Conservation (phyloP, 2,113 vertebrate species). For the Nannobrachium achirus region DNA sequence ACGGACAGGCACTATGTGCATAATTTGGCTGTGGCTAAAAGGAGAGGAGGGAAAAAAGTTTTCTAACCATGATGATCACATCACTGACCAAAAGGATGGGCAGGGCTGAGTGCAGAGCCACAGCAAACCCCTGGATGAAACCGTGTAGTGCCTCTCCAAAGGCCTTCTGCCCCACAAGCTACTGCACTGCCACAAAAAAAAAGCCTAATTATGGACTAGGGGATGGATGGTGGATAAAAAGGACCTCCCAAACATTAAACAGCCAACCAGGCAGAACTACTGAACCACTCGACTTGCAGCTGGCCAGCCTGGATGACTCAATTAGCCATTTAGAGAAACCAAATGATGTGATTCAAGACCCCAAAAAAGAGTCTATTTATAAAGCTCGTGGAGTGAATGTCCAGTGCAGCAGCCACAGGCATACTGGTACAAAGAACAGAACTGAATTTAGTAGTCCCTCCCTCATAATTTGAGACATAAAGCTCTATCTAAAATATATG, state of each 20-base stretch:
- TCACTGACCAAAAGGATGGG: constrained; percentile 55
- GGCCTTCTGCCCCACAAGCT: constrained; percentile 47
- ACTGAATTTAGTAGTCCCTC: constrained; percentile 56
- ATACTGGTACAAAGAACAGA: constrained; percentile 24
- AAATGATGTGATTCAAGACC: constrained; percentile 50
- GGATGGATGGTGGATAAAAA: constrained; percentile 52
- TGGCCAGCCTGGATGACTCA: constrained; percentile 52
- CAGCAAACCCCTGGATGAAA: constrained; percentile 36
- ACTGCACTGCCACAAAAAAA: constrained; percentile 56
- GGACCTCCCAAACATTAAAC: constrained; percentile 70
- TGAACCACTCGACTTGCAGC: constrained; percentile 56
- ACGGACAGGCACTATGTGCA: constrained; percentile 29
- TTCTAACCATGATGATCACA: constrained; percentile 37
- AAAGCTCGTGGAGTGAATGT: constrained; percentile 46
- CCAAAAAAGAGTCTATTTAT: constrained; percentile 67
- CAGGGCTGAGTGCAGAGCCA: constrained; percentile 23
- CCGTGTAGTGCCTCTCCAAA: constrained; percentile 37
- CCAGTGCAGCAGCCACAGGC: constrained; percentile 35
- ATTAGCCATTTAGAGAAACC: constrained; percentile 57
- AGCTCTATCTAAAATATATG: not conserved
- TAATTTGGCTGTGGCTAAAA: constrained; percentile 29
- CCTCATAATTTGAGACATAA: constrained; percentile 30
- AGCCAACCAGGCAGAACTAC: constrained; percentile 62
- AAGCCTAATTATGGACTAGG: constrained; percentile 72
- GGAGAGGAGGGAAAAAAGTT: constrained; percentile 3